Evolutionary conservation across 2,113 vertebrate genomes (phyloP).

Genomic region (Podarcis raffonei): DNA sequence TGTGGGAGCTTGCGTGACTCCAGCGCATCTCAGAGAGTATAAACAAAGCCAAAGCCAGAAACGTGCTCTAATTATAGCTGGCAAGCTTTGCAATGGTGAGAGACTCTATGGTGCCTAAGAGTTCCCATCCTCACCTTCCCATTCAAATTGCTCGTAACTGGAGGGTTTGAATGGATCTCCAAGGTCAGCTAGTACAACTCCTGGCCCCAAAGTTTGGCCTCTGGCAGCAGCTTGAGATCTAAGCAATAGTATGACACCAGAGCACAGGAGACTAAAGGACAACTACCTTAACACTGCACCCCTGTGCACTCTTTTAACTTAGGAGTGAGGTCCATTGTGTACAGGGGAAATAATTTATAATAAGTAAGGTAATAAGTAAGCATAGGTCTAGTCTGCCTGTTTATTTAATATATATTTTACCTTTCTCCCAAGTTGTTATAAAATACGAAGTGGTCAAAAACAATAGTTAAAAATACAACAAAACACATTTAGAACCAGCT

Average conservation of each 20-base stretch:
- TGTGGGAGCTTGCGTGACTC: background rate
- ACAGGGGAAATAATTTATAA: background rate
- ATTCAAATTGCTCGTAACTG: background rate
- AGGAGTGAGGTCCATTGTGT: background rate
- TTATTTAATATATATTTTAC: too few relatives aligned
- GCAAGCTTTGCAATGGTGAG: background rate
- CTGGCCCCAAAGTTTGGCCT: background rate
- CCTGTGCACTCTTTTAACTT: background rate
- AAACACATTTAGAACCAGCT: too few relatives aligned
- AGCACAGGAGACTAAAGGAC: background rate
- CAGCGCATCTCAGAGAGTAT: constrained; percentile 2
- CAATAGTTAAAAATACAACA: too few relatives aligned
- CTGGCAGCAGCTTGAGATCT: background rate
- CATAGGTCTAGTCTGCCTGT: too few relatives aligned
- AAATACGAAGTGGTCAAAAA: too few relatives aligned
- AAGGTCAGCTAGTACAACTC: background rate
- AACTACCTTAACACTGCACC: background rate
- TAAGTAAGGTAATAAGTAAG: too few relatives aligned
- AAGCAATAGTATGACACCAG: too few relatives aligned
- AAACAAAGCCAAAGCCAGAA: constrained; percentile 33
- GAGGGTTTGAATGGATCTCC: background rate
- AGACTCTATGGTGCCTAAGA: background rate
- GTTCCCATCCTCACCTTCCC: background rate
- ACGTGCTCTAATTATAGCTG: fast-evolving
- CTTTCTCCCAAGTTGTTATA: too few relatives aligned